Percentiles rank a stretch among this genome's conserved stretches.
These are phyloP conservation scores for Idaea biselata DNA, from an alignment of 2,888 invertebrate species.

Conservation along the genomic window DNA sequence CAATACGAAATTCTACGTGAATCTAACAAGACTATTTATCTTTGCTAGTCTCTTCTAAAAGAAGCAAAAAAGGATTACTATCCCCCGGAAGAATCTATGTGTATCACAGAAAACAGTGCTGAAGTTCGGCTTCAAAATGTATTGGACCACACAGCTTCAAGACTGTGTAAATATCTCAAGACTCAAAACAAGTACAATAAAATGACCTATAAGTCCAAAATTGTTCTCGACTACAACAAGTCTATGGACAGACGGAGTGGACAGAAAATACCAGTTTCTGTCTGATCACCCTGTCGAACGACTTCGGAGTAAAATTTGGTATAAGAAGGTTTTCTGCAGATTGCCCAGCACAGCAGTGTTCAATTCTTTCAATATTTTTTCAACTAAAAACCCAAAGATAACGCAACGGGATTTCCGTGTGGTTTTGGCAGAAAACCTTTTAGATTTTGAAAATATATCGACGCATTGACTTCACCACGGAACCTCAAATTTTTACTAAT, in stretches of 20 bases:
- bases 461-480: conserved; percentile 21
- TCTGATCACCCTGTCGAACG: conserved; percentile 30
- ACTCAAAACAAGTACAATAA: conserved; percentile 14
- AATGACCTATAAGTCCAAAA: conserved; percentile 17
- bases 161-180: not conserved
- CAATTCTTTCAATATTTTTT: conserved; percentile 24
- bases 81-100: too few species aligned
- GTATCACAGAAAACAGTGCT: too few species aligned
- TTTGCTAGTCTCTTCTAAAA: too few species aligned
- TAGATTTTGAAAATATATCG: conserved; percentile 18
- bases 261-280: conserved; percentile 34
- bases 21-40: too few species aligned
- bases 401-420: conserved; percentile 21
- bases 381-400: conserved; percentile 11
- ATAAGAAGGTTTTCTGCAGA: conserved; percentile 24
- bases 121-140: too few species aligned
- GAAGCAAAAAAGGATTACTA: too few species aligned
- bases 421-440: conserved; percentile 19
- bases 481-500: conserved; percentile 11
- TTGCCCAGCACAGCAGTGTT: conserved; percentile 21
- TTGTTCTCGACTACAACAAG: conserved; percentile 29
- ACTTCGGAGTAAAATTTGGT: conserved; percentile 24
- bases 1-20: conserved; percentile 1
- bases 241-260: conserved; percentile 35
- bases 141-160: too few species aligned